Evolutionary conservation across 2,113 vertebrate genomes (phyloP).

Genomic region (Miniopterus natalensis): DNA sequence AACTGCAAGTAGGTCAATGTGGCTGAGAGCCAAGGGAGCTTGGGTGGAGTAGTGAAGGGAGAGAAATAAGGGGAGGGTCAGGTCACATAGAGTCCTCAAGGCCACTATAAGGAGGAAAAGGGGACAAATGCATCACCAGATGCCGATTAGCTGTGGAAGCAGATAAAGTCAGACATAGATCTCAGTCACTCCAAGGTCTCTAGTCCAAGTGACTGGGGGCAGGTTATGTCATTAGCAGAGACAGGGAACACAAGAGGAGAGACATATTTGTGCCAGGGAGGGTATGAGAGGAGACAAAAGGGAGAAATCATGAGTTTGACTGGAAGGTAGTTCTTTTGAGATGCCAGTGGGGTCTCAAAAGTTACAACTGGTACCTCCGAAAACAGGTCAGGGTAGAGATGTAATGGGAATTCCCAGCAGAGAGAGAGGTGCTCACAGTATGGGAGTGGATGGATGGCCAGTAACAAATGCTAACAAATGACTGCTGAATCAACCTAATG

Average conservation of each 20-base stretch:
- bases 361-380: neutral
- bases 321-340: neutral
- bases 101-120: neutral
- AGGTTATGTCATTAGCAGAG: neutral
- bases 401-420: neutral
- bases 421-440: neutral
- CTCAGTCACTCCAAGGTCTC: neutral
- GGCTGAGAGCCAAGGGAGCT: neutral
- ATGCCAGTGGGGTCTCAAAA: neutral
- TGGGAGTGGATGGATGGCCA: neutral
- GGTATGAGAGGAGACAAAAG: neutral
- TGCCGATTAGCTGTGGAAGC: neutral
- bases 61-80: neutral
- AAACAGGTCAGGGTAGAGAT: neutral
- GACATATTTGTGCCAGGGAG: neutral
- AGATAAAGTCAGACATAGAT: neutral
- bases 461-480: neutral
- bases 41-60: neutral
- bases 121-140: neutral
- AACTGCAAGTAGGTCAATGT: neutral
- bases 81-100: neutral
- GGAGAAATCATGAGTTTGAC: neutral
- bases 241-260: neutral
- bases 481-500: neutral
- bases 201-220: neutral